Evolutionary conservation across 2,888 invertebrate genomes (phyloP).

Genomic region (Drosophila ochracea): DNA sequence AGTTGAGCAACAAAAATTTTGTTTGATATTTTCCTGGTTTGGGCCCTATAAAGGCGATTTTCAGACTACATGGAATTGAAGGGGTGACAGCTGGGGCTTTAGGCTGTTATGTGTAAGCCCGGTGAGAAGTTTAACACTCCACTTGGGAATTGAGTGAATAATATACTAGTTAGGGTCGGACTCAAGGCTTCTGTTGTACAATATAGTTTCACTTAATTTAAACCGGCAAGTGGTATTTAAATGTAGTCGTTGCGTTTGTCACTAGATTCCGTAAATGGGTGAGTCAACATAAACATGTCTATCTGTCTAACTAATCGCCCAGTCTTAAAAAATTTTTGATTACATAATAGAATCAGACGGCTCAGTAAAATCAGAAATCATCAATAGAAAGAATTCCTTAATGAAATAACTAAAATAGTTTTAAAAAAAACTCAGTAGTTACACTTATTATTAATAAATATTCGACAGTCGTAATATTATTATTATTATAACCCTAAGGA

Average conservation of each 20-base stretch:
- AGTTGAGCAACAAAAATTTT: conserved; percentile 21
- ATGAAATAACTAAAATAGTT: background rate
- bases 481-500: background rate
- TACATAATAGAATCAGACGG: background rate
- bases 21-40: conserved; percentile 28
- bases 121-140: too few relatives aligned
- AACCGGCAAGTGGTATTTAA: background rate
- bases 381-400: background rate
- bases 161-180: too few relatives aligned
- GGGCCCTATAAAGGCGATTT: background rate
- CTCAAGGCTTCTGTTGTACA: background rate
- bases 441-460: background rate
- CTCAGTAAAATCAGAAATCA: background rate
- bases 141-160: background rate
- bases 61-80: too few relatives aligned
- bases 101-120: background rate
- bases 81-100: background rate
- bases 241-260: background rate
- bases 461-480: background rate
- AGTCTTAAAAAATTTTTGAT: background rate
- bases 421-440: background rate
- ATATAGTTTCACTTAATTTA: background rate
- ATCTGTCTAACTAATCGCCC: background rate
- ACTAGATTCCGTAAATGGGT: background rate
- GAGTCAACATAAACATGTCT: too few relatives aligned